Evolutionary conservation across 2,888 invertebrate species (phyloP), one percentile per base, ranked within the genome.

Genomic region (Aelia acuminata): DNA sequence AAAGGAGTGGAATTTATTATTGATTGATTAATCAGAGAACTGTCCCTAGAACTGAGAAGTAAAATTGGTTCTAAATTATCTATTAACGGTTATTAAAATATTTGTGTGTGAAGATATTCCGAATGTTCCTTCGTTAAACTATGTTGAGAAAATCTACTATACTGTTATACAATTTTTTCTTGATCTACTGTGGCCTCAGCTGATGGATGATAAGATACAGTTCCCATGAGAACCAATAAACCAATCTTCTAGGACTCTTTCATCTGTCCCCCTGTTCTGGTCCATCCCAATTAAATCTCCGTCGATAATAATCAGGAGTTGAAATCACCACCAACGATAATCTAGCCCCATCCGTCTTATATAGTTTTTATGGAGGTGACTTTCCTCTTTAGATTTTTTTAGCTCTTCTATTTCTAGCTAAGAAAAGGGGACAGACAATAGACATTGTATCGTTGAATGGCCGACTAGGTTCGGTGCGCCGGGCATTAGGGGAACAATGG

Each of bases 391-490:
- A 70, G 63, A 70, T 70, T 70, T 80, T 80, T 80, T 47, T 47
- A 80, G 43, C n/a, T 39, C 22, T 47, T 47, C 80, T 80, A 39
- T 47, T 47, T 80, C 80, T 47, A n/a, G n/a, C 63, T 70, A 80
- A 80, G 80, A 80, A 80, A 47, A 80, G 43, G 43, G 43, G 43
- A 47, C 80, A 80, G 80, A 80, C 80, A 80, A 80, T 80, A 47
- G 80, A 80, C 80, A 80, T 80, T 80, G 80, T 80, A 80, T 39
- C 80, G 80, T 43, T 80, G 80, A 80, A 80, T 80, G 80, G 80
- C 3, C n/a, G 80, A 43, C 63, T 43, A 80, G 80, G 80, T 80
- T 39, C 80, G 80, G 43, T 80, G n/a, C 31, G 31, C 3, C 63
- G 63, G 35, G 63, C 35, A 70, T 39, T 80, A 80, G 43, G n/a